phyloP scores from a whole-genome alignment of 2,113 vertebrate species.

The Calidris pugnax region DNA sequence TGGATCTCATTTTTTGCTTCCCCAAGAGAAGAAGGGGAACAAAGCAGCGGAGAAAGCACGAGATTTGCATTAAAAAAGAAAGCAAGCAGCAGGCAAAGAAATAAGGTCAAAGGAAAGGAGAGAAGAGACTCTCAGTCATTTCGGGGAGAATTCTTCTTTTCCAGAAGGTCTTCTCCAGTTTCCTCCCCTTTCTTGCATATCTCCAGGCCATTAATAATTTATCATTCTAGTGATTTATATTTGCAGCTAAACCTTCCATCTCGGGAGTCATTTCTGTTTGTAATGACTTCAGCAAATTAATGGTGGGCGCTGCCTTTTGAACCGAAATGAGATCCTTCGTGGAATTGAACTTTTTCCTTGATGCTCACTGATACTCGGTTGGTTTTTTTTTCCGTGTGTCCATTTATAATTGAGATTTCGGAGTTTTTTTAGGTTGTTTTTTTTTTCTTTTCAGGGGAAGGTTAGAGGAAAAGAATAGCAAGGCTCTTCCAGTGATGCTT shows the following conservation, averaged over 20 bases:
- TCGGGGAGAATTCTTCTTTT: not conserved
- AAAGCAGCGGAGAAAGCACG: not conserved
- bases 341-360: not conserved
- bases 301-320: not conserved
- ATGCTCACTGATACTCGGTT: not conserved
- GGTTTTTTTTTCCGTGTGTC: rapidly evolving
- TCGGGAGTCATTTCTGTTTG: not conserved
- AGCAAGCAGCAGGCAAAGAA: not conserved
- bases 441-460: not conserved
- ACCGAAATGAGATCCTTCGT: rapidly evolving
- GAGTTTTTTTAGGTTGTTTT: not conserved
- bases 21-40: not conserved
- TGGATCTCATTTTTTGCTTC: not conserved
- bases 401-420: not conserved
- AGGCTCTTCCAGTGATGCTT: not conserved
- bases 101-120: not conserved
- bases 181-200: not conserved
- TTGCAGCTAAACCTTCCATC: not conserved
- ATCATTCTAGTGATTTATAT: not conserved
- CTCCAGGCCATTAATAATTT: not conserved
- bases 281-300: not conserved
- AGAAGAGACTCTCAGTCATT: not conserved
- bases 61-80: not conserved
- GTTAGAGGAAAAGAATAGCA: not conserved
- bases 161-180: not conserved